Conservation (phyloP, 2,113 vertebrate genomes). For the Xyliphius kryptos region DNA sequence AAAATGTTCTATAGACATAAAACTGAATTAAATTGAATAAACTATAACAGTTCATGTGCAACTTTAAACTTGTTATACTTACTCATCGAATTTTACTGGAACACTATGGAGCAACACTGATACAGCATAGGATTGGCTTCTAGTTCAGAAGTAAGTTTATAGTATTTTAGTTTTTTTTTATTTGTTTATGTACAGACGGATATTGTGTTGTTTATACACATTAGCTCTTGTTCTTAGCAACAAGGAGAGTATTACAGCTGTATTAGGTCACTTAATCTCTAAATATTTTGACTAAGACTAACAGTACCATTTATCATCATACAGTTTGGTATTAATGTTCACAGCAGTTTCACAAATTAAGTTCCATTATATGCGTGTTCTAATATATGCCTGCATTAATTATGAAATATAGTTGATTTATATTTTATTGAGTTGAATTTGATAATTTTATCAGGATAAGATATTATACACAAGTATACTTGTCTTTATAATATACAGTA, state of each 20-base stretch:
- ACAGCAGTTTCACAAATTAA: constrained; percentile 2
- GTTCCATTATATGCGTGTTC: not conserved
- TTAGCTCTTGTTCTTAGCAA: constrained; percentile 3
- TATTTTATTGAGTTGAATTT: not conserved
- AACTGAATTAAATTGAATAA: not conserved
- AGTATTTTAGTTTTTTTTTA: not conserved
- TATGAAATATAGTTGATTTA: not conserved
- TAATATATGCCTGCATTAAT: not conserved
- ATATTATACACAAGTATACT: not conserved
- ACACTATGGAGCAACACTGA: not conserved
- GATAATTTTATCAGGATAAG: not conserved
- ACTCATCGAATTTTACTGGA: not conserved
- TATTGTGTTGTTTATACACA: constrained; percentile 3
- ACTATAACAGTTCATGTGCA: not conserved
- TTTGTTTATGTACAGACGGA: not conserved
- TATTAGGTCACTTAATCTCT: not conserved
- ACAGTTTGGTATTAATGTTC: not conserved
- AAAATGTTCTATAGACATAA: too few relatives aligned
- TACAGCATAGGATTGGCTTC: not conserved
- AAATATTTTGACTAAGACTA: constrained; percentile 13
- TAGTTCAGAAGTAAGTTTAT: constrained; percentile 4
- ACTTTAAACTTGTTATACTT: not conserved
- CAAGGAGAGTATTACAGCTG: constrained; percentile 1
- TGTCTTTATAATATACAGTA: too few relatives aligned
- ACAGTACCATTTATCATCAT: constrained; percentile 6